Evolutionary conservation across 2,797 vertebrate species (phyloP).

Genomic region (Phataginus tricuspis): DNA sequence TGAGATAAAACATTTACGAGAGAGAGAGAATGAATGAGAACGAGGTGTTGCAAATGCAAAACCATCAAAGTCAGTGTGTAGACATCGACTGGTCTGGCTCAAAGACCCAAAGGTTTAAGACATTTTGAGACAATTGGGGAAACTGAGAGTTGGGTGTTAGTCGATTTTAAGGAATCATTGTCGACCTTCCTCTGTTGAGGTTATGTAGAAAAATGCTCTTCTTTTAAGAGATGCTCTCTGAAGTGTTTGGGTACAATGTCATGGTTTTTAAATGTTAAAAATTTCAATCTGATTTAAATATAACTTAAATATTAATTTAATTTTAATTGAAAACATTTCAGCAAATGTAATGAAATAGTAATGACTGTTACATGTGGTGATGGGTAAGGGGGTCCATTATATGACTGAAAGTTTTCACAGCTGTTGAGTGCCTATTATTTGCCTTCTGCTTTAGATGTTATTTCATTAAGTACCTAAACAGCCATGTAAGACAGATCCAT

Average conservation of each 20-base stretch:
- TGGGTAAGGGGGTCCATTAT: neutral
- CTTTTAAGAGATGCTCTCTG: neutral
- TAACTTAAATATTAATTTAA: neutral
- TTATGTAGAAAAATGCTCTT: neutral
- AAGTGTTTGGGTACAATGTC: neutral
- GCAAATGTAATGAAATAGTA: neutral
- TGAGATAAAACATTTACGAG: neutral
- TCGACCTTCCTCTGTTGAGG: neutral
- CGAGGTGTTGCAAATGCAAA: neutral
- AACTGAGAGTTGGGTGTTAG: neutral
- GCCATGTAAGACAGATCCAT: neutral
- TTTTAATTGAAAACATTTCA: neutral
- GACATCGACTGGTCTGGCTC: neutral
- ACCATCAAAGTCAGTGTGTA: neutral
- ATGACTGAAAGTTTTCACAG: neutral
- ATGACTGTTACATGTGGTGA: neutral
- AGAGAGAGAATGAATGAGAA: too few relatives aligned
- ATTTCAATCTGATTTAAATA: neutral
- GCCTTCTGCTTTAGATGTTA: neutral
- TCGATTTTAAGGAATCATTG: neutral
- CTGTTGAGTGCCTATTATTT: neutral
- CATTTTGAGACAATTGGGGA: neutral
- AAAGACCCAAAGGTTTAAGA: neutral
- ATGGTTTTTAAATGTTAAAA: too few relatives aligned
- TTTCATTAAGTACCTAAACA: neutral